phyloP scores from a whole-genome alignment of 2,113 vertebrate genomes.

The Cynoglossus semilaevis region DNA sequence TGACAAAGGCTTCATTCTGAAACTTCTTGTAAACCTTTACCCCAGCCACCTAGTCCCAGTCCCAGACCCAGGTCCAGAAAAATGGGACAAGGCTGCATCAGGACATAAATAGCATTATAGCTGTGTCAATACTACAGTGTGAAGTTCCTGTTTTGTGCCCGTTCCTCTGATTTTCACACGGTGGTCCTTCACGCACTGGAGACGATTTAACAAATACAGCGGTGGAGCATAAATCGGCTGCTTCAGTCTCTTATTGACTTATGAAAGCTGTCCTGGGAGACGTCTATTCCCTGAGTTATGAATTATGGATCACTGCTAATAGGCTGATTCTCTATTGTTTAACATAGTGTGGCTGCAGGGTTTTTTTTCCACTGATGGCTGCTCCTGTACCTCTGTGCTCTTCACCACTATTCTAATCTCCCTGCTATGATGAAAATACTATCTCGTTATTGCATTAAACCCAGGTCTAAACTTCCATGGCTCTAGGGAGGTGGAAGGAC shows the following conservation, averaged over 20 bases:
- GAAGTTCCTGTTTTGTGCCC: too few species aligned
- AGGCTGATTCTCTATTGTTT: constrained; percentile 58
- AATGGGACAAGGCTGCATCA: too few species aligned
- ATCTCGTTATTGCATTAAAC: constrained; percentile 45
- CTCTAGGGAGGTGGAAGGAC: constrained; percentile 17
- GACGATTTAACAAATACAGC: constrained; percentile 2
- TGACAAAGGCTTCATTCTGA: too few species aligned
- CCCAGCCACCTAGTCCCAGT: too few species aligned
- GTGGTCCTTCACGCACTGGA: background rate
- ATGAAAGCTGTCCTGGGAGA: constrained; percentile 18
- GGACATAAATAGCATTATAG: too few species aligned
- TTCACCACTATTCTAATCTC: constrained; percentile 46
- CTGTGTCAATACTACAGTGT: too few species aligned
- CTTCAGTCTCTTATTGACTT: constrained; percentile 16
- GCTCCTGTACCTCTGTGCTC: constrained; percentile 14
- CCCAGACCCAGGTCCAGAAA: too few species aligned
- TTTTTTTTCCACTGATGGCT: constrained; percentile 6
- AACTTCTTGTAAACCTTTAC: too few species aligned
- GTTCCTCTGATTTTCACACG: too few species aligned
- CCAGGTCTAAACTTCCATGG: constrained; percentile 23
- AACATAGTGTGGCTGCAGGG: constrained; percentile 42
- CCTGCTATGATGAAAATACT: constrained; percentile 35
- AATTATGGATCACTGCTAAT: constrained; percentile 70
- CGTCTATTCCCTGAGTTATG: constrained; percentile 41
- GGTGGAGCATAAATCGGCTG: constrained; percentile 7